Conservation (phyloP, 2,888 invertebrate genomes). For the Polyploca ridens region DNA sequence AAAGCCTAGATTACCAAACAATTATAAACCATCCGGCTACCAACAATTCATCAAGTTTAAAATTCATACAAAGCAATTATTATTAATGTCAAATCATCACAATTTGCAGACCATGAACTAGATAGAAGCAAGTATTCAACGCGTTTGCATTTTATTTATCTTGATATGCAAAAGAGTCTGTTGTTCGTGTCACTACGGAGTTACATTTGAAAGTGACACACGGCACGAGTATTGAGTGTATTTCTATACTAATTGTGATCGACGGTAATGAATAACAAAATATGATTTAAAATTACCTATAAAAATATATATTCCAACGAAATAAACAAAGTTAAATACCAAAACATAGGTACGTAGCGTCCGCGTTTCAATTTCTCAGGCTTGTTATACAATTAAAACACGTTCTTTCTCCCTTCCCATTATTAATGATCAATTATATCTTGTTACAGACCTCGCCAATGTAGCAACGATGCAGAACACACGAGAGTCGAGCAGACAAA, state of each 20-base stretch:
- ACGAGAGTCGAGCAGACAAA: constrained; percentile 76
- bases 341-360: background rate
- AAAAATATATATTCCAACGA: too few species aligned
- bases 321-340: too few species aligned
- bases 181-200: constrained; percentile 3
- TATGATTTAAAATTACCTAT: too few species aligned
- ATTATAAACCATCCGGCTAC: background rate
- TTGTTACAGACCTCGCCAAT: constrained; percentile 70
- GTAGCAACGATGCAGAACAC: constrained; percentile 75
- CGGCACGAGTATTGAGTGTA: background rate
- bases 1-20: background rate
- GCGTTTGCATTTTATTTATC: background rate
- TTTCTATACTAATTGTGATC: background rate
- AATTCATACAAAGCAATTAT: constrained; percentile 9
- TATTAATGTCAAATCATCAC: constrained; percentile 3
- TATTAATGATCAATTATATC: constrained; percentile 24
- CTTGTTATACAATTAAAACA: background rate
- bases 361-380: background rate
- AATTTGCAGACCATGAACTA: constrained; percentile 11
- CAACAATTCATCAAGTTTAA: background rate
- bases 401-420: constrained; percentile 10
- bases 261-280: background rate
- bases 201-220: background rate
- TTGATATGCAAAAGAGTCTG: constrained; percentile 7
- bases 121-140: constrained; percentile 6